Conservation (phyloP, 1,140 invertebrate species). For the Periplaneta americana region DNA sequence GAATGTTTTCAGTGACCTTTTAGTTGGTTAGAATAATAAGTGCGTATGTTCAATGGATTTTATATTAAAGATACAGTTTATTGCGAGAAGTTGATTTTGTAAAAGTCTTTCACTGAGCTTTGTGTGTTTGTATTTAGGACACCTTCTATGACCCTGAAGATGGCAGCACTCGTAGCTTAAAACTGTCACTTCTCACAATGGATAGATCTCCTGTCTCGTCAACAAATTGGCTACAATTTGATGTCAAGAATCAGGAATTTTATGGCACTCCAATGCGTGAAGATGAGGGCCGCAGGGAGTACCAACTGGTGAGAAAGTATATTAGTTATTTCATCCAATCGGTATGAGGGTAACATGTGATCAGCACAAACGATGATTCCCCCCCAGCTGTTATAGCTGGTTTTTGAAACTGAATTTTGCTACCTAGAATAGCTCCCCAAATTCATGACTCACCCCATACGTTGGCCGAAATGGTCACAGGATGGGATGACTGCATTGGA, state of each 20-base stretch:
- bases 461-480: too few relatives aligned
- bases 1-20: too few relatives aligned
- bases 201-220: slow-evolving; percentile 59
- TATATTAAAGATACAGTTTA: too few relatives aligned
- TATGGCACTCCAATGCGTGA: slow-evolving; percentile 69
- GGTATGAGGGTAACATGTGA: too few relatives aligned
- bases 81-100: too few relatives aligned
- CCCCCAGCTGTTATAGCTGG: not conserved
- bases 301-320: slow-evolving; percentile 63
- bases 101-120: not conserved
- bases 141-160: slow-evolving; percentile 88
- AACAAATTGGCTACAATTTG: slow-evolving; percentile 85
- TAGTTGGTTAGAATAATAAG: too few relatives aligned
- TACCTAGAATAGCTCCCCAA: too few relatives aligned
- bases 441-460: too few relatives aligned
- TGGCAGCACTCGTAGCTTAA: slow-evolving; percentile 63
- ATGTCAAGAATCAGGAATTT: slow-evolving; percentile 82
- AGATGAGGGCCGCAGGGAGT: slow-evolving; percentile 66
- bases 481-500: too few relatives aligned
- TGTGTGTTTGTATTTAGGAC: slow-evolving; percentile 48
- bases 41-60: too few relatives aligned
- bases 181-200: slow-evolving; percentile 64
- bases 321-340: too few relatives aligned
- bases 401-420: too few relatives aligned
- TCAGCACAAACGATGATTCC: not conserved